These are phyloP conservation scores for Nesospiza acunhae DNA, from an alignment of 2,113 vertebrate genomes.

Conservation along the genomic window DNA sequence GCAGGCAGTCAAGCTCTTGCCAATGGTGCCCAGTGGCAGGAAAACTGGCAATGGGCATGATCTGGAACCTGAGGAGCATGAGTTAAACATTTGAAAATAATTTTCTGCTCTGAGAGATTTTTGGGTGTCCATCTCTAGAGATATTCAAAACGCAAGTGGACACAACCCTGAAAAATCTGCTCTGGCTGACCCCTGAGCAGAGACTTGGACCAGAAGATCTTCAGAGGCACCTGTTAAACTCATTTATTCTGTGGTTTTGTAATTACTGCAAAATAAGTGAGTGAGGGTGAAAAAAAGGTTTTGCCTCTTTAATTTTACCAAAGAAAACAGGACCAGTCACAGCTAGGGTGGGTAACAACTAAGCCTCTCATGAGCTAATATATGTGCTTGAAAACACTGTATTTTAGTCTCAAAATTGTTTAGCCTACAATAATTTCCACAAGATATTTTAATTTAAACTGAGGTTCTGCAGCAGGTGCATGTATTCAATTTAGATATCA, in stretches of 20 bases:
- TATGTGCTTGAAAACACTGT: not conserved
- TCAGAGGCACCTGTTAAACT: not conserved
- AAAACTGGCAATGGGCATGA: not conserved
- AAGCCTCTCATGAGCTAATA: not conserved
- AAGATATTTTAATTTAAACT: not conserved
- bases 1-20: not conserved
- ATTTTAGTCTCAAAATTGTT: not conserved
- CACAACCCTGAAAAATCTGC: not conserved
- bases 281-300: too few species aligned
- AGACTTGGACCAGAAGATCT: not conserved
- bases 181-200: not conserved
- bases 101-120: not conserved
- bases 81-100: not conserved
- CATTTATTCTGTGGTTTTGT: not conserved
- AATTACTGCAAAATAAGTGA: not conserved
- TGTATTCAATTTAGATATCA: not conserved
- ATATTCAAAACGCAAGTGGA: not conserved
- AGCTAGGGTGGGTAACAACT: not conserved
- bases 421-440: not conserved
- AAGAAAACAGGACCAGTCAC: not conserved
- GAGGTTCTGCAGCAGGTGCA: not conserved
- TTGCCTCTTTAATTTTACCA: not conserved
- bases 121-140: not conserved
- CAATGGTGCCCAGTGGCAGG: not conserved
- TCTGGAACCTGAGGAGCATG: fast-evolving